phyloP scores from a whole-genome alignment of 2,113 vertebrate genomes.

The Sakesphorus luctuosus region DNA sequence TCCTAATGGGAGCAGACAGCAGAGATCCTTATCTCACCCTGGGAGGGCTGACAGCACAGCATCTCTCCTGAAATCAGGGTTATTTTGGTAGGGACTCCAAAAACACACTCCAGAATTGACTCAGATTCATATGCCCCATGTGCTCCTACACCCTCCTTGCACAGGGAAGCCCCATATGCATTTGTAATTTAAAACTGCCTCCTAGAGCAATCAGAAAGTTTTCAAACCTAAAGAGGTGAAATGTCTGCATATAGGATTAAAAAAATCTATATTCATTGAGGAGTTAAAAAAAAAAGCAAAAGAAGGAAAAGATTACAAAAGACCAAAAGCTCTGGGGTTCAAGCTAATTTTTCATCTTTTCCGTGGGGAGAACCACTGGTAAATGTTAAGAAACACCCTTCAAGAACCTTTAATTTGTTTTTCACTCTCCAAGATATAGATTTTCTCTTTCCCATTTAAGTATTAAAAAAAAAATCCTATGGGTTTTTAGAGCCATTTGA shows the following conservation, averaged over 20 bases:
- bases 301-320: conserved; percentile 20
- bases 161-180: background rate
- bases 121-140: background rate
- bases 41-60: background rate
- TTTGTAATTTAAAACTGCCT: conserved; percentile 25
- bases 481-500: conserved; percentile 47
- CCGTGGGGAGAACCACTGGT: conserved; percentile 59
- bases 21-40: conserved; percentile 26
- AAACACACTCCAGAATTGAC: background rate
- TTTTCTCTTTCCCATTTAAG: conserved; percentile 58
- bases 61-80: conserved; percentile 15
- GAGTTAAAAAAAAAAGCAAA: background rate
- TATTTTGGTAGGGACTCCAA: background rate
- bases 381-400: conserved; percentile 72
- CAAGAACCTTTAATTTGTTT: conserved; percentile 71
- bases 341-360: conserved; percentile 70
- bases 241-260: background rate
- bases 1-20: conserved; percentile 14
- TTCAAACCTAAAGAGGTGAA: conserved; percentile 55
- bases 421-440: conserved; percentile 59
- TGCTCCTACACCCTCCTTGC: background rate
- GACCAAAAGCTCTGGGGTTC: conserved; percentile 57
- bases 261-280: conserved; percentile 53
- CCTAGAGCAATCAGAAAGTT: background rate
- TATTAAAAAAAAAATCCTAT: conserved; percentile 20